These are phyloP conservation scores for Gobionotothen gibberifrons DNA, from an alignment of 2,797 vertebrate species.

Conservation along the genomic window DNA sequence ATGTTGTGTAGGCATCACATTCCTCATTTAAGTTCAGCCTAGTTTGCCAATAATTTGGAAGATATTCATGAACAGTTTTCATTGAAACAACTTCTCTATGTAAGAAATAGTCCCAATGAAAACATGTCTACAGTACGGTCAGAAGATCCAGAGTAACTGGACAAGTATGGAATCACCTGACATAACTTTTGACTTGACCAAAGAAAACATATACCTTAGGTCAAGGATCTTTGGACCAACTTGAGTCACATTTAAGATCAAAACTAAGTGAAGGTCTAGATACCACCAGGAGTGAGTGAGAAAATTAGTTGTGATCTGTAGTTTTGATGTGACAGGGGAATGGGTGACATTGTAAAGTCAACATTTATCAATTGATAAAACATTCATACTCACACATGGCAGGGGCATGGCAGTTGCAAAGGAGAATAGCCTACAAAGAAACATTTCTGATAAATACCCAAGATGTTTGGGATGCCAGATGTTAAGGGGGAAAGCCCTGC, in stretches of 20 bases:
- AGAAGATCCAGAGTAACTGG: neutral
- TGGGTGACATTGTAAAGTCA: slow-evolving; percentile 2
- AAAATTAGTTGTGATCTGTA: slow-evolving; percentile 5
- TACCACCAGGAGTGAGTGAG: neutral
- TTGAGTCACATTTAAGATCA: neutral
- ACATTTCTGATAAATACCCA: neutral
- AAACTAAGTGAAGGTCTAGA: neutral
- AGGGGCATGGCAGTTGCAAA: neutral
- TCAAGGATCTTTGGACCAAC: no score
- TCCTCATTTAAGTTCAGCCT: neutral
- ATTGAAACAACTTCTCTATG: neutral
- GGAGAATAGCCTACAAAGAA: neutral
- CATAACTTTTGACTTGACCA: no score
- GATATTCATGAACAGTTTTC: neutral
- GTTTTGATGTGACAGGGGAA: neutral
- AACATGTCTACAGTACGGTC: neutral
- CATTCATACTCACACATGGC: neutral
- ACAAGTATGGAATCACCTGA: neutral
- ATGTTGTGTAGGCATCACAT: neutral
- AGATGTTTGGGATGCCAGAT: slow-evolving; percentile 2
- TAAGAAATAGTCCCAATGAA: neutral
- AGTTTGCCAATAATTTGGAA: neutral
- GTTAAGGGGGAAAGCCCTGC: neutral
- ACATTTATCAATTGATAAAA: neutral
- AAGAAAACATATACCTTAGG: no score